Base-by-base conservation (phyloP, 2,888 invertebrate genomes). In the Cordilura impudica region DNA sequence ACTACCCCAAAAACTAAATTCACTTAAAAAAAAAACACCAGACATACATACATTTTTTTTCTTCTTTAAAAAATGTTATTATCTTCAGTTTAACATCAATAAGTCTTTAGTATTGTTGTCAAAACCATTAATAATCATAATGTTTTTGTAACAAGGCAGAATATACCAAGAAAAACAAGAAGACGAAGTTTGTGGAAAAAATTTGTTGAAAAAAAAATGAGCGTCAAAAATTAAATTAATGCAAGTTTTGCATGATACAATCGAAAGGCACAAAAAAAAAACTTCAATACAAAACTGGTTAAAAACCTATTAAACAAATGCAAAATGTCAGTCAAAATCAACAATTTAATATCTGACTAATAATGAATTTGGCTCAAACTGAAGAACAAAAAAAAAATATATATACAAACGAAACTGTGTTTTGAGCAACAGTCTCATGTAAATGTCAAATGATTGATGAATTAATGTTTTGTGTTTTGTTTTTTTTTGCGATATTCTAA, bases 211-310 rank as follows among this genome's bases (percentile, higher is more conserved):
- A 51, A 47, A 65, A 53, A 75, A 67, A 8, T 72, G 47, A 31
- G 67, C 51, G 56, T 70, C 69, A 74, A 75, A 82, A 82, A 63
- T 76, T 58, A 81, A 81, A 81, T 82, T 82, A 82, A 82, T 81
- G 81, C 69, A 75, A 74, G 75, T 70, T 81, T 81, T 77, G 82
- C 82, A 81, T 82, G 82, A 81, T 67, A 23, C 47, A 69, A 63
- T 56, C 75, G 49, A 56, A 61, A 78, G 54, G 47, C 31, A 49
- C 31, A 47, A 16, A 29, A 47, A 10, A 26, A 47, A 39, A 39
- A 39, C 12, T n/a, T 12, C 35, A 4, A 39, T 39, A n/a, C 35
- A 39, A 39, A 54, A 54, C 12, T n/a, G 31, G 18, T 58, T 47
- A 49, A 49, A 49, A 26, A 26, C 14, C 10, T 47, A 26, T 19